Evolutionary conservation across 2,797 vertebrate species (phyloP).

Genomic region (Sebastiscus tertius): DNA sequence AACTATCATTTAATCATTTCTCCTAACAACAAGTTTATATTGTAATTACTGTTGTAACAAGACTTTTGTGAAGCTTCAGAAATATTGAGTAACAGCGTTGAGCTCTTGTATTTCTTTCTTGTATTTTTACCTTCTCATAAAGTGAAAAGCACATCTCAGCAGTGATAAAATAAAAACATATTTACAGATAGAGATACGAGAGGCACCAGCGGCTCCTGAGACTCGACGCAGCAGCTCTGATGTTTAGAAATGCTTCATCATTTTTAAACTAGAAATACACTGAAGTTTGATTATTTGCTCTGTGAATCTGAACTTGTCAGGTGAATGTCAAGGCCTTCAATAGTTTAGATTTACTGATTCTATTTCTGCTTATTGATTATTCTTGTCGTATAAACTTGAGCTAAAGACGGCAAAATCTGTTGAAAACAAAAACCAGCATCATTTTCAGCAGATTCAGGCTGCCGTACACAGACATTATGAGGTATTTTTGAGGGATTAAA

Average conservation of each 20-base stretch:
- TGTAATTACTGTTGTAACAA: background rate
- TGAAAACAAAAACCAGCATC: constrained; percentile 39
- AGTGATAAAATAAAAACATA: constrained; percentile 7
- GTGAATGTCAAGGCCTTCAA: background rate
- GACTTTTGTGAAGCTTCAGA: background rate
- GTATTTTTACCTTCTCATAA: background rate
- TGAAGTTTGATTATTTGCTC: background rate
- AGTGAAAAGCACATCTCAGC: background rate
- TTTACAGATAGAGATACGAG: background rate
- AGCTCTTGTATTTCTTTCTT: background rate
- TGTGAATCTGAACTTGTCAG: background rate
- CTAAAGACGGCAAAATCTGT: background rate
- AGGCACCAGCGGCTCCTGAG: constrained; percentile 31
- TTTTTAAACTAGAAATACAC: background rate
- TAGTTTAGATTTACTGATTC: background rate
- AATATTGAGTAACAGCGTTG: background rate
- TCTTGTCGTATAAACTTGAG: background rate
- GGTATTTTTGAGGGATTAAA: background rate
- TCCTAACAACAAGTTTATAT: background rate
- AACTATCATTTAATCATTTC: background rate
- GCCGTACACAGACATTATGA: background rate
- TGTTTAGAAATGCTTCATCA: background rate
- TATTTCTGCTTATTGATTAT: background rate
- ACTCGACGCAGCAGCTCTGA: background rate
- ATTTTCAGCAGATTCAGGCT: constrained; percentile 2